Evolutionary conservation across 2,888 invertebrate genomes (phyloP).

Genomic region (Microchrysa polita): DNA sequence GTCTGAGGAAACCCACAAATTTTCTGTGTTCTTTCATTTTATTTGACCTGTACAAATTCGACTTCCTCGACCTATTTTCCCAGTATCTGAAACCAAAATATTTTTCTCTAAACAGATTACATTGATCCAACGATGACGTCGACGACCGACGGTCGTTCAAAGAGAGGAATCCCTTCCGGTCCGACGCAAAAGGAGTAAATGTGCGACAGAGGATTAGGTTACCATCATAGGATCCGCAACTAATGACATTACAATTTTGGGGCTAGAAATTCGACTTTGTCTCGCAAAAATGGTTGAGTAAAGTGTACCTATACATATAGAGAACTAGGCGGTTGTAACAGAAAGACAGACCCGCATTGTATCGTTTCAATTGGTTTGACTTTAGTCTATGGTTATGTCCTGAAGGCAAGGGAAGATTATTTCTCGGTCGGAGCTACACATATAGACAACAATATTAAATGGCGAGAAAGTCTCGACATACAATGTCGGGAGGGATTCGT

Average conservation of each 20-base stretch:
- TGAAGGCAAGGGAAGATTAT: no score
- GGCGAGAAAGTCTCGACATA: neutral
- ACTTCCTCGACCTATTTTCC: neutral
- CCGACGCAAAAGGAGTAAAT: neutral
- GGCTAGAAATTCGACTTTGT: neutral
- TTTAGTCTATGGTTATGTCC: neutral
- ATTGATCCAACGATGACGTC: neutral
- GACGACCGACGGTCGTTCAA: no score
- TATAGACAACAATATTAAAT: neutral
- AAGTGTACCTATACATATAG: neutral
- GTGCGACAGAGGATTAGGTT: neutral
- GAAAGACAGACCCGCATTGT: neutral
- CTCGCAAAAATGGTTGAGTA: neutral
- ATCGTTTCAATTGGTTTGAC: neutral
- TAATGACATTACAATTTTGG: constrained; percentile 6
- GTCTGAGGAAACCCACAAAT: neutral
- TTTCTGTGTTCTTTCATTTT: neutral
- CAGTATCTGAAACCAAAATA: neutral
- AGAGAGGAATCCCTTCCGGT: neutral
- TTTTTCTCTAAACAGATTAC: constrained; percentile 4
- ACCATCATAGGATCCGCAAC: neutral
- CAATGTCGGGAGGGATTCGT: neutral
- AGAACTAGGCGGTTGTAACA: neutral
- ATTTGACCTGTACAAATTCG: neutral
- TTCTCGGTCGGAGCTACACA: neutral